Evolutionary conservation across 37 sponge, comb jelly and placozoan species (phyloP).

Genomic region (Lycopodina hypogea): DNA sequence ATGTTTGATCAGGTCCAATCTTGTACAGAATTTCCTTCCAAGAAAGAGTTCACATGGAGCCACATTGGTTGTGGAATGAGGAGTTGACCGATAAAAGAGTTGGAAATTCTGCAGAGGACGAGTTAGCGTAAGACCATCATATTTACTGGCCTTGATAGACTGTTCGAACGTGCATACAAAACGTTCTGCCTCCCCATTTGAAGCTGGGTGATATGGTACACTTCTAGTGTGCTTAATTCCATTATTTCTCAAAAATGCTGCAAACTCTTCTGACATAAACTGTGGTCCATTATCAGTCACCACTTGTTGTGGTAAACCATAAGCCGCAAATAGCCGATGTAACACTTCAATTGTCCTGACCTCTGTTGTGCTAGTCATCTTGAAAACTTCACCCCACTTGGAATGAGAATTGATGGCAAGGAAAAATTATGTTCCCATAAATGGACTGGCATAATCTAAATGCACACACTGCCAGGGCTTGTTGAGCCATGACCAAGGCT

Average conservation of each 20-base stretch:
- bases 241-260: constrained; percentile 12
- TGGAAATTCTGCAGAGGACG: constrained; percentile 10
- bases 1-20: no score
- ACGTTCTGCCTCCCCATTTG: constrained; percentile 49
- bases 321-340: constrained; percentile 26
- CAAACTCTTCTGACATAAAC: constrained; percentile 36
- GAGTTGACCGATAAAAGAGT: constrained; percentile 15
- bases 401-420: constrained; percentile 33
- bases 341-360: constrained; percentile 34
- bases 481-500: constrained; percentile 25
- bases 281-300: constrained; percentile 60
- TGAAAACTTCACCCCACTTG: constrained; percentile 54
- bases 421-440: constrained; percentile 14
- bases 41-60: no score
- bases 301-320: constrained; percentile 42
- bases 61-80: constrained; percentile 37
- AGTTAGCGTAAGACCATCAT: neutral
- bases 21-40: neutral
- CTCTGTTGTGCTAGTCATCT: constrained; percentile 34
- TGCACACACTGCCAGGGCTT: constrained; percentile 25
- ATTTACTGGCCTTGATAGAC: constrained; percentile 9
- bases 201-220: constrained; percentile 41
- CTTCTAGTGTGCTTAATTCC: constrained; percentile 42
- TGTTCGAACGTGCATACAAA: constrained; percentile 46
- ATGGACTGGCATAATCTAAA: constrained; percentile 30